These are phyloP conservation scores for Papilio polyxenes DNA, from an alignment of 1,140 invertebrate genomes.

Conservation along the genomic window DNA sequence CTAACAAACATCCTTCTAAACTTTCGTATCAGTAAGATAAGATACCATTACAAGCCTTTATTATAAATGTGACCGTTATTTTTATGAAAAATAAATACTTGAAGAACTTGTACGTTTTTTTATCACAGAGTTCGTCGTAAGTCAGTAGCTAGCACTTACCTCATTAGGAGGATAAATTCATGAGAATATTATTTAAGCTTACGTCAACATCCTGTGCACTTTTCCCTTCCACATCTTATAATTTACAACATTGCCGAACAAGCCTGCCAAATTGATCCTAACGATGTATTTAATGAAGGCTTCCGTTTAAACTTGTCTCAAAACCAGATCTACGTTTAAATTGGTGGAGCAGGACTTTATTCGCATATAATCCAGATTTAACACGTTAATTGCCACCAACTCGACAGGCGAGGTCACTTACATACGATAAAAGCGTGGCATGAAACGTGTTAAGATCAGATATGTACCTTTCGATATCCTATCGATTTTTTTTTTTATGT, in stretches of 20 bases:
- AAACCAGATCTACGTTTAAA: background rate
- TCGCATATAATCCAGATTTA: background rate
- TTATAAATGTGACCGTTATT: too few species aligned
- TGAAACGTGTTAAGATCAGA: background rate
- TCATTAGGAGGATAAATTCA: conserved; percentile 1
- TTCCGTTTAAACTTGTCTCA: conserved; percentile 18
- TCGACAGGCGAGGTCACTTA: background rate
- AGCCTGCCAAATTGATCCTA: background rate
- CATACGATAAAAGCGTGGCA: background rate
- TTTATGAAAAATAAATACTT: too few species aligned
- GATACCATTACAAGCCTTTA: too few species aligned
- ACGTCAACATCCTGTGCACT: background rate
- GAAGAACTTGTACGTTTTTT: background rate
- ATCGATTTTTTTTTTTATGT: too few species aligned
- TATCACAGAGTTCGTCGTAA: background rate
- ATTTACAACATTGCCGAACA: conserved; percentile 1
- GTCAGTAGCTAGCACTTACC: background rate
- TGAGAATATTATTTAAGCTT: background rate
- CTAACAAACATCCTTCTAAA: too few species aligned
- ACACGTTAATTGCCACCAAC: background rate
- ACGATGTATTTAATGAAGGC: conserved; percentile 8
- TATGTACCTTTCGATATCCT: background rate
- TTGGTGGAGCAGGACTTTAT: background rate
- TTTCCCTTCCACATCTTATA: background rate
- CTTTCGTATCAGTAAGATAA: too few species aligned